phyloP scores from a whole-genome alignment of 2,888 invertebrate genomes.

The Lamellibrachia columna region DNA sequence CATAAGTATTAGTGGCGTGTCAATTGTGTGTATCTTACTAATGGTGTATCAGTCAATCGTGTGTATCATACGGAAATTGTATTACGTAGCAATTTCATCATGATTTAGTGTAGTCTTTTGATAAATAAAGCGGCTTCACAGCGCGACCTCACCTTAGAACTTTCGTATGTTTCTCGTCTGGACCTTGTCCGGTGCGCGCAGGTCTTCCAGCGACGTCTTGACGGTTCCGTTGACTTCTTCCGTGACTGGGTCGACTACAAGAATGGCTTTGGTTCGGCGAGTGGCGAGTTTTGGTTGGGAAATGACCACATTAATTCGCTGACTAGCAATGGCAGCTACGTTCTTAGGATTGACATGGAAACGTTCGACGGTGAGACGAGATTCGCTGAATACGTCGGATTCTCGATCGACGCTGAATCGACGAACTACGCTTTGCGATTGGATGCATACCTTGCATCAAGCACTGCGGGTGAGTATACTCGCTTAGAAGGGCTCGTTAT shows the following conservation, averaged over 20 bases:
- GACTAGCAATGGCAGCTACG: background rate
- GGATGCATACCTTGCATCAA: background rate
- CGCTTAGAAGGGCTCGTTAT: background rate
- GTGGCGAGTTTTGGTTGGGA: constrained; percentile 12
- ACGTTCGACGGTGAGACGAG: background rate
- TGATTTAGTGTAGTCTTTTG: no score
- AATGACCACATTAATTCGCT: background rate
- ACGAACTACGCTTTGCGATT: constrained; percentile 6
- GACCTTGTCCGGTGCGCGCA: background rate
- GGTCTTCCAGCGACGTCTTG: background rate
- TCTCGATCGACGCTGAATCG: background rate
- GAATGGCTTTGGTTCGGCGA: background rate
- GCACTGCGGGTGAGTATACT: background rate
- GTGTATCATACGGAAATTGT: no score
- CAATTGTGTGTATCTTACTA: no score
- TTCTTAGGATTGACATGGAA: constrained; percentile 16
- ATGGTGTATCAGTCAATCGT: no score
- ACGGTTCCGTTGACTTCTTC: background rate
- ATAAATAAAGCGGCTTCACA: no score
- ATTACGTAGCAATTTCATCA: no score
- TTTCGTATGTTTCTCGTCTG: no score
- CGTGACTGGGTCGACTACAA: background rate
- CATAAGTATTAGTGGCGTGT: no score
- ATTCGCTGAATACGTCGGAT: background rate
- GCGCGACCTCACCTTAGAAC: no score